Evolutionary conservation across 2,113 vertebrate species (phyloP), one percentile per base, ranked within the genome.

Genomic region (Toxostoma redivivum): DNA sequence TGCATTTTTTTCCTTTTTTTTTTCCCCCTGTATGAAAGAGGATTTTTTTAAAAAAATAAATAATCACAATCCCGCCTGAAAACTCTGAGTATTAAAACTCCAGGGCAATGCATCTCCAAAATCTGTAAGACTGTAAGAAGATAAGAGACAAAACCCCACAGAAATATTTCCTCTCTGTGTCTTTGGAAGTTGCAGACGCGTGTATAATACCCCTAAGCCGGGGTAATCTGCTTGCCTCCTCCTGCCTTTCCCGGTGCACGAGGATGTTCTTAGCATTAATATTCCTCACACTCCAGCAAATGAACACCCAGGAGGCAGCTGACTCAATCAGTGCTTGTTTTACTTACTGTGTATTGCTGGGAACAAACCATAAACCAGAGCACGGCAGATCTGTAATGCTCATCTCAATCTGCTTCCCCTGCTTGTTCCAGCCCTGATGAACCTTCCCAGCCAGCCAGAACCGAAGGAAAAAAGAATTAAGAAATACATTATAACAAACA

Each of bases 321-420:
- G 97, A 97, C 96, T 98, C 98, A 98, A 97, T 98, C 98, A 97
- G 92, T 72, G 94, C 96, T 98, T 97, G 97, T 97, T 98, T 97
- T 97, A 98, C 97, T 98, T 98, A 98, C 94, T 96, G 97, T 81
- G 97, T 96, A 93, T 88, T 33, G 72, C 96, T 91, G 97, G 97
- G 97, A 97, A 98, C 94, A 97, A 95, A 92, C 97, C 97, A 96
- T 98, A 97, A 98, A 98, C 82, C 96, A 82, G 87, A 98, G 92
- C 94, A 96, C 88, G 74, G 96, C 97, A 96, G 96, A 97, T 97
- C 97, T 28, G 54, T 97, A 97, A 98, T 97, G 95, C 81, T 97
- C 95, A 53, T 94, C 97, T 97, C 98, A 98, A 97, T 97, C 97
- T 97, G 97, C 89, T 97, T 70, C 96, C 95, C 91, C 93, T 92